Evolutionary conservation across 2,888 invertebrate species (phyloP).

Genomic region (Heliothis peltigera): DNA sequence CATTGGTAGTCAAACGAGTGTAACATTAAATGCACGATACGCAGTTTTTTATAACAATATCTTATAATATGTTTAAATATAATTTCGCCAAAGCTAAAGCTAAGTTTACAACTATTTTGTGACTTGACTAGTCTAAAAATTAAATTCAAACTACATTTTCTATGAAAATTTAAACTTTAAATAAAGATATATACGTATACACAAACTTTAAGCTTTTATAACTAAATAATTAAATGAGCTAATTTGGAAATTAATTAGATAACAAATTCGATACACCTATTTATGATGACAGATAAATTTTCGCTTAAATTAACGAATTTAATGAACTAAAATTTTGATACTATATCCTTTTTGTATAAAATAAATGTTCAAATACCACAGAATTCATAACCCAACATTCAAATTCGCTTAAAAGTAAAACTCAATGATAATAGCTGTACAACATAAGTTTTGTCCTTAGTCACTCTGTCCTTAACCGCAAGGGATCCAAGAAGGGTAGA

Average conservation of each 20-base stretch:
- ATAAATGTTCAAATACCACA: not conserved
- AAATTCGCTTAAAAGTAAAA: not conserved
- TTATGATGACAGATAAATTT: constrained; percentile 6
- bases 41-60: constrained; percentile 10
- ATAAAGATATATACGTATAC: not conserved
- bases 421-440: constrained; percentile 78
- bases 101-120: constrained; percentile 36
- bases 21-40: constrained; percentile 37
- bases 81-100: not conserved
- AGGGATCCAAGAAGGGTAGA: constrained; percentile 81
- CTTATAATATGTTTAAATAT: not conserved
- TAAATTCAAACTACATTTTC: not conserved
- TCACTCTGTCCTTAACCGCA: constrained; percentile 85
- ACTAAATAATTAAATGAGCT: not conserved
- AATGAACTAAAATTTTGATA: not conserved
- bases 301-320: not conserved
- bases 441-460: constrained; percentile 77
- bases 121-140: constrained; percentile 46
- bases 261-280: not conserved
- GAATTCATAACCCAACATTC: not conserved
- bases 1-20: not conserved
- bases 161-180: not conserved
- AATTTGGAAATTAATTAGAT: not conserved
- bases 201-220: not conserved
- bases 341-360: no score